Evolutionary conservation across 2,113 vertebrate species (phyloP).

Genomic region (Chamaea fasciata): DNA sequence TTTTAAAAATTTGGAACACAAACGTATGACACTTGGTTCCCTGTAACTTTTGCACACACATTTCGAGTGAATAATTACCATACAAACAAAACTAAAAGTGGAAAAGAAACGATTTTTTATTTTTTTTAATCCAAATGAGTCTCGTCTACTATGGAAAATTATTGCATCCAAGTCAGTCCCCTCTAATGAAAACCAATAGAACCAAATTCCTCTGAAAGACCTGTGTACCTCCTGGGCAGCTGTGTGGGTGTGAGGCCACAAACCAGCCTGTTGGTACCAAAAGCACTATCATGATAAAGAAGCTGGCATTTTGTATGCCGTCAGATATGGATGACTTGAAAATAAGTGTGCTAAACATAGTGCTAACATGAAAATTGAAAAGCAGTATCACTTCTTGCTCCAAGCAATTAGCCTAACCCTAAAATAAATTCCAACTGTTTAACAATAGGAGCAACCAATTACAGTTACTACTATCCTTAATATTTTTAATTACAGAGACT

Average conservation of each 20-base stretch:
- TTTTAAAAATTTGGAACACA: neutral
- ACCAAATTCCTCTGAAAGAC: neutral
- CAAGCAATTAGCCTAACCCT: neutral
- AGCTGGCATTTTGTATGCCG: neutral
- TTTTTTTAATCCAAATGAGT: neutral
- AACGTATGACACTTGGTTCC: neutral
- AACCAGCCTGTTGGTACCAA: neutral
- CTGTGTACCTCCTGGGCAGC: neutral
- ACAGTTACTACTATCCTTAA: neutral
- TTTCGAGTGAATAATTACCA: neutral
- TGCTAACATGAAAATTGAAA: neutral
- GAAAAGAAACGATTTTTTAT: neutral
- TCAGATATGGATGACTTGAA: neutral
- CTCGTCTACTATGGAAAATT: neutral
- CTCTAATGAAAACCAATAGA: neutral
- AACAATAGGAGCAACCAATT: neutral
- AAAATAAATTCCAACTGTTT: neutral
- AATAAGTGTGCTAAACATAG: neutral
- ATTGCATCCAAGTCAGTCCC: neutral
- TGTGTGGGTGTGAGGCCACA: neutral
- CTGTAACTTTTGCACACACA: neutral
- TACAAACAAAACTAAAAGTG: neutral
- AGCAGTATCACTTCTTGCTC: neutral
- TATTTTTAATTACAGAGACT: neutral
- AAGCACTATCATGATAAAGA: neutral